phyloP scores from a whole-genome alignment of 2,797 vertebrate genomes.

The Botia almorhae region DNA sequence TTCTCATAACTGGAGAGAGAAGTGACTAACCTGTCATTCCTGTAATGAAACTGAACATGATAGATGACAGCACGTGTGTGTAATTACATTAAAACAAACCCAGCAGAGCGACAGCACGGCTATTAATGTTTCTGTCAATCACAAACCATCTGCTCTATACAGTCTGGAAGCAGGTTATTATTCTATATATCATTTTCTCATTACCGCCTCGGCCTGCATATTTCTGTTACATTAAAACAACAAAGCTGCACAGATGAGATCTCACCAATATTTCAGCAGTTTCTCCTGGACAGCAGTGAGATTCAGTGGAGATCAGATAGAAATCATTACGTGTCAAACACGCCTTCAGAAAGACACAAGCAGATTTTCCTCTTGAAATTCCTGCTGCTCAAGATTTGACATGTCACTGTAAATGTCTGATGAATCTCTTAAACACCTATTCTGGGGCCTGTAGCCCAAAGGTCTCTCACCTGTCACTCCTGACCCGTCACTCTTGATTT shows the following conservation, averaged over 20 bases:
- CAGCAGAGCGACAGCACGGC: conserved; percentile 36
- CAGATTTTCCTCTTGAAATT: no score
- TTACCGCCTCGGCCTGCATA: background rate
- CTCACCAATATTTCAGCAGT: no score
- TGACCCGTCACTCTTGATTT: no score
- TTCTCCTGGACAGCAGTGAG: no score
- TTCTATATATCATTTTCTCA: background rate
- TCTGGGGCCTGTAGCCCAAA: no score
- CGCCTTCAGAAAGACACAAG: no score
- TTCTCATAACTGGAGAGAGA: conserved; percentile 33
- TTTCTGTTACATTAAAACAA: background rate
- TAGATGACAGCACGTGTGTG: conserved; percentile 50
- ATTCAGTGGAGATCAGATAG: no score
- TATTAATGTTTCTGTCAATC: conserved; percentile 52
- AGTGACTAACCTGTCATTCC: conserved; percentile 41
- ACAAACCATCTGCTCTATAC: background rate
- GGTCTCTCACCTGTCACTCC: no score
- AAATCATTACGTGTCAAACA: no score
- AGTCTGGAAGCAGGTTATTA: conserved; percentile 13
- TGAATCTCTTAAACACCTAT: no score
- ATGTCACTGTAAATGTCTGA: no score
- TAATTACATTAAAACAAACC: conserved; percentile 47
- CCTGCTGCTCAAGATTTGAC: no score
- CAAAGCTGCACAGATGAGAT: background rate
- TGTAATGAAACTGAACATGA: conserved; percentile 42